Percentiles rank a stretch among this genome's conserved stretches.
phyloP scores from a whole-genome alignment of 2,113 vertebrate species.

The Rhombomys opimus region DNA sequence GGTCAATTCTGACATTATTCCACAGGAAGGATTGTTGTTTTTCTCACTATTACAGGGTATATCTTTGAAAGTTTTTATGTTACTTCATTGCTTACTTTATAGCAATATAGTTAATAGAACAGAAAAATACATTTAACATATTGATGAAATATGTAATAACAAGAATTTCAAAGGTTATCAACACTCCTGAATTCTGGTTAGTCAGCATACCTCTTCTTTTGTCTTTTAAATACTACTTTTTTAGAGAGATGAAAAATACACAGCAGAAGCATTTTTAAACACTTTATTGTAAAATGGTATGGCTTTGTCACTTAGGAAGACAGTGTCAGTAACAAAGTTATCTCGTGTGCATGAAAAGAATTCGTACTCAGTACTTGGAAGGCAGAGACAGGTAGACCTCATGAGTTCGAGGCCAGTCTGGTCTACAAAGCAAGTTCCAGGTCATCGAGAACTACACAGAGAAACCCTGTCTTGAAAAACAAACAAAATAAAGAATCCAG shows the following conservation, averaged over 20 bases:
- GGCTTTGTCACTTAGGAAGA: background rate
- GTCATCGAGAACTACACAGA: background rate
- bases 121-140: background rate
- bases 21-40: background rate
- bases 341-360: background rate
- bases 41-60: background rate
- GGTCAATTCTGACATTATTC: background rate
- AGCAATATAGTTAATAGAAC: background rate
- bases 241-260: background rate
- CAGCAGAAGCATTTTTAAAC: background rate
- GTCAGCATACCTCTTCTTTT: background rate
- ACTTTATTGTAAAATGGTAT: background rate
- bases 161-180: background rate
- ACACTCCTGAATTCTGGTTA: background rate
- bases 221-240: background rate
- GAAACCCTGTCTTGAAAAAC: background rate
- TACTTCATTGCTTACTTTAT: background rate
- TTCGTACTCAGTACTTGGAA: background rate
- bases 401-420: background rate
- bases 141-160: background rate
- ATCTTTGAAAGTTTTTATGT: background rate
- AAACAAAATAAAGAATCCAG: background rate
- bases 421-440: background rate
- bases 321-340: background rate
- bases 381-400: background rate